Conservation (phyloP, 53 echinoderm and acorn worm genomes). For the Echinometra lucunter region DNA sequence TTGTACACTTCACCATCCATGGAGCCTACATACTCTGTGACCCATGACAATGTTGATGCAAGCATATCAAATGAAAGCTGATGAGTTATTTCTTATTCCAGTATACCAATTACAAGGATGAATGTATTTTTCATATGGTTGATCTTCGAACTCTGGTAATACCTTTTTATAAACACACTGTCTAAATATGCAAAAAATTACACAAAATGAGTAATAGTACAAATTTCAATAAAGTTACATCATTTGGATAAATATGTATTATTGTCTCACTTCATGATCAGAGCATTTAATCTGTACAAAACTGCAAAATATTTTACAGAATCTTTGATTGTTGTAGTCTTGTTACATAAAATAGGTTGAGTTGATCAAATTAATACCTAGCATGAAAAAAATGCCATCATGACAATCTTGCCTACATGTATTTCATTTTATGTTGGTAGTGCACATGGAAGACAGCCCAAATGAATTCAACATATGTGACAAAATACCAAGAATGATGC, state of each 20-base stretch:
- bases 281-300: conserved; percentile 48
- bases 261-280: conserved; percentile 29
- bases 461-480: background rate
- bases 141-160: too few species aligned
- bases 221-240: background rate
- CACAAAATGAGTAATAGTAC: background rate
- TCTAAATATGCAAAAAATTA: background rate
- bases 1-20: too few species aligned
- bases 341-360: background rate
- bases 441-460: conserved; percentile 45
- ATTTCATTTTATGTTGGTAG: background rate
- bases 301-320: conserved; percentile 53
- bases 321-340: conserved; percentile 12
- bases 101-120: too few species aligned
- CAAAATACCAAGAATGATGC: background rate
- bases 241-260: conserved; percentile 63
- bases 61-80: too few species aligned
- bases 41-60: too few species aligned
- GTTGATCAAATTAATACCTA: conserved; percentile 47
- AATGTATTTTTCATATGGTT: too few species aligned
- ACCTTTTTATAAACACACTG: too few species aligned
- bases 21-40: too few species aligned
- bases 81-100: too few species aligned
- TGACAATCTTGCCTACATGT: background rate
- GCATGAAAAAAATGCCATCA: background rate